Conservation (phyloP, 2,113 vertebrate species). For the Albula goreensis region DNA sequence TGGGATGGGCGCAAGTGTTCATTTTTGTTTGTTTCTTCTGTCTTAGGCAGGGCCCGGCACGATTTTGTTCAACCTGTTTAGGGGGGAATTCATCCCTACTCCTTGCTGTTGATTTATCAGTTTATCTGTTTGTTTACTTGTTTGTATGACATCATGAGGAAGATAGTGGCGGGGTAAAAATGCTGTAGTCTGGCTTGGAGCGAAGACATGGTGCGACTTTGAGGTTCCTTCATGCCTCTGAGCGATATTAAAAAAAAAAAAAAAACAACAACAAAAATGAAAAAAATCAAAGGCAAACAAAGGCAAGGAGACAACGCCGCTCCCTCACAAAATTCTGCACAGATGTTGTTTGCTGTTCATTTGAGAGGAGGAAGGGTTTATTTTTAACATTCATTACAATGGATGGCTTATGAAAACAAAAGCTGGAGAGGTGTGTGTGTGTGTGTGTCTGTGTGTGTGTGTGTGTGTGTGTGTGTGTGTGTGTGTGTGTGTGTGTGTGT, state of each 20-base stretch:
- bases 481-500: not conserved
- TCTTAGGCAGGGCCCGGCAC: not conserved
- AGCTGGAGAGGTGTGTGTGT: not conserved
- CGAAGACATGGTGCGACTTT: not conserved
- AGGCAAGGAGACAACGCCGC: not conserved
- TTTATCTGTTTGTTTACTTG: not conserved
- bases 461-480: not conserved
- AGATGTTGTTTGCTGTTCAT: constrained; percentile 19
- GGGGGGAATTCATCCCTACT: not conserved
- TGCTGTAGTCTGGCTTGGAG: not conserved
- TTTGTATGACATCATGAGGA: not conserved
- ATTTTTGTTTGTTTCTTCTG: not conserved
- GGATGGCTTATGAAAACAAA: not conserved
- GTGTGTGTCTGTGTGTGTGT: not conserved
- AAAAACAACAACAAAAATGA: not conserved
- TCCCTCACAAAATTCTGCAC: not conserved
- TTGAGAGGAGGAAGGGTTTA: not conserved
- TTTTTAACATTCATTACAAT: constrained; percentile 8
- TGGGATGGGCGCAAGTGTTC: not conserved
- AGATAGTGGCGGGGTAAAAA: not conserved
- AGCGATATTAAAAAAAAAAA: not conserved
- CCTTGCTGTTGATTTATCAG: not conserved
- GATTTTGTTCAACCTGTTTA: not conserved
- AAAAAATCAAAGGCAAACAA: not conserved
- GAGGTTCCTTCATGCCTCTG: not conserved